Evolutionary conservation across 1,140 invertebrate genomes (phyloP).

Genomic region (Sminthurides bifidus): DNA sequence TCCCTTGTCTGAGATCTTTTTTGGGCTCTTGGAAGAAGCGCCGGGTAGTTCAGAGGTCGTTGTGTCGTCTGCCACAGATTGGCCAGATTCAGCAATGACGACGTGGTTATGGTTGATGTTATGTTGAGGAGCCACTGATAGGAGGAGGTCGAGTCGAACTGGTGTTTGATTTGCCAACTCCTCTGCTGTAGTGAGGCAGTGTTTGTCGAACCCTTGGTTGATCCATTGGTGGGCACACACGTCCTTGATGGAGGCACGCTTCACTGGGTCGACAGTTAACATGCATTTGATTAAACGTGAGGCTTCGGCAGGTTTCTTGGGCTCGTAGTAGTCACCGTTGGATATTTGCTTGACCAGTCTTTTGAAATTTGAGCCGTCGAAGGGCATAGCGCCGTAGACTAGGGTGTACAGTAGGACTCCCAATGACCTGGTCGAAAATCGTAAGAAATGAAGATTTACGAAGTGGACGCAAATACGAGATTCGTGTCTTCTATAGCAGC

Average conservation of each 20-base stretch:
- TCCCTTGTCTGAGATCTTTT: neutral
- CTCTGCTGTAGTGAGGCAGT: conserved; percentile 73
- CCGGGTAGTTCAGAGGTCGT: neutral
- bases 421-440: conserved; percentile 79
- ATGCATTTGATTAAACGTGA: conserved; percentile 88
- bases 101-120: conserved; percentile 22
- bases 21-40: neutral
- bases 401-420: conserved; percentile 95
- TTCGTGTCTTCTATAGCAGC: no score
- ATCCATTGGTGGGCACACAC: conserved; percentile 89
- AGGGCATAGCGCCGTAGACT: conserved; percentile 99
- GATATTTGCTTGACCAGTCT: conserved; percentile 93
- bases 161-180: conserved; percentile 78
- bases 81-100: conserved; percentile 5
- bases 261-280: conserved; percentile 77
- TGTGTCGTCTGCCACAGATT: neutral
- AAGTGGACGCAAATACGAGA: no score
- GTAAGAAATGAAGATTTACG: neutral
- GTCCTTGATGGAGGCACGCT: conserved; percentile 81
- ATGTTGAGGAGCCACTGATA: conserved; percentile 59
- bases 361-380: conserved; percentile 97
- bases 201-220: conserved; percentile 64
- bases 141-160: conserved; percentile 71
- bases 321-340: conserved; percentile 78
- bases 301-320: conserved; percentile 86